Conservation (phyloP, 1,140 invertebrate genomes). For the Branchinecta lynchi region DNA sequence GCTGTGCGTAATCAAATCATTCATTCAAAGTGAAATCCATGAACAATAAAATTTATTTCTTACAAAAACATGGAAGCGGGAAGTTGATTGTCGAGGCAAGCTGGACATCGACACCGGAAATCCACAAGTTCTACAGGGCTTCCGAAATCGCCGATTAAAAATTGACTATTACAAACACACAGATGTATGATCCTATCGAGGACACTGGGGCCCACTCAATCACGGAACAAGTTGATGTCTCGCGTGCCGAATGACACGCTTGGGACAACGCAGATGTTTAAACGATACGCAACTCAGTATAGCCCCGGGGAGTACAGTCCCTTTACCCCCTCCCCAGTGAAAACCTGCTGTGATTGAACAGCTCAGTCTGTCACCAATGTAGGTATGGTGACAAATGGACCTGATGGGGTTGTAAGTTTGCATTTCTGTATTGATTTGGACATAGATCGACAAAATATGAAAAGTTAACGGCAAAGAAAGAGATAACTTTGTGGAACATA, state of each 20-base stretch:
- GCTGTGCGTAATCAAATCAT: too few relatives aligned
- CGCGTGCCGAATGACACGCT: constrained; percentile 10
- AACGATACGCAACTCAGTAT: constrained; percentile 7
- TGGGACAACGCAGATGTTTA: constrained; percentile 10
- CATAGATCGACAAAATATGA: too few relatives aligned
- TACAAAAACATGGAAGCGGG: too few relatives aligned
- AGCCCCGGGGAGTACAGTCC: neutral
- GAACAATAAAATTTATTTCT: too few relatives aligned
- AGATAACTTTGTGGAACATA: too few relatives aligned
- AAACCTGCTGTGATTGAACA: constrained; percentile 2
- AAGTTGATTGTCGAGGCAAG: too few relatives aligned
- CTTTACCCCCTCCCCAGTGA: neutral
- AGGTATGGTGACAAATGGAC: neutral
- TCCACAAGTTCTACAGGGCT: neutral
- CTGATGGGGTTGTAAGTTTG: too few relatives aligned
- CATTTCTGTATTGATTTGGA: too few relatives aligned
- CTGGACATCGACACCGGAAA: too few relatives aligned
- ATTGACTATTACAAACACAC: neutral
- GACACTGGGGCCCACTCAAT: neutral
- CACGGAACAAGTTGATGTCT: constrained; percentile 10
- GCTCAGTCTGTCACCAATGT: constrained; percentile 5
- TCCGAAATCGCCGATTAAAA: neutral
- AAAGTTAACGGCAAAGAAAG: too few relatives aligned
- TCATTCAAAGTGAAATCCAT: too few relatives aligned
- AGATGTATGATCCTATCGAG: constrained; percentile 3